A percentile compares a stretch with the other conserved stretches of the same genome.
Conservation (phyloP, 2,113 vertebrate genomes). For the Struthidea cinerea region DNA sequence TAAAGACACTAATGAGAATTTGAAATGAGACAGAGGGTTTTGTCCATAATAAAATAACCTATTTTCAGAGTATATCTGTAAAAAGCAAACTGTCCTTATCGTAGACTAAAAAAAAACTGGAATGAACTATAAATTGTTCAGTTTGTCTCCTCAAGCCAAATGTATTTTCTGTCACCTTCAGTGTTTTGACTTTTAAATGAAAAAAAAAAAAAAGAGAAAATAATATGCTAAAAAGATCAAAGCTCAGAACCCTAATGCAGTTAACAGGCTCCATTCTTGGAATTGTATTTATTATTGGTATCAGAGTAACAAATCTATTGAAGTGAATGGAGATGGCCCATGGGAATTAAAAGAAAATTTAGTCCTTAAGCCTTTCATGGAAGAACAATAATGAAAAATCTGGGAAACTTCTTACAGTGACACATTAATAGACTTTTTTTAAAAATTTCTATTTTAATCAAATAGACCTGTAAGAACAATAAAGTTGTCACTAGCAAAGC, state of each 20-base stretch:
- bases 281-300: neutral
- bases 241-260: neutral
- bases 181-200: neutral
- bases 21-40: neutral
- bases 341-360: neutral
- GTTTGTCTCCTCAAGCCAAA: neutral
- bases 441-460: neutral
- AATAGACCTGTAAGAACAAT: neutral
- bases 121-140: neutral
- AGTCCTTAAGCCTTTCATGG: neutral
- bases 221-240: neutral
- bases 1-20: conserved; percentile 4
- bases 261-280: neutral
- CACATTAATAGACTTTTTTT: neutral
- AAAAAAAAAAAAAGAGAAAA: neutral
- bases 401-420: neutral
- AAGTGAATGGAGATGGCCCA: neutral
- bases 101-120: neutral
- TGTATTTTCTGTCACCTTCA: neutral
- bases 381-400: neutral
- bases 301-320: neutral
- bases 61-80: neutral
- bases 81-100: neutral
- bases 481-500: neutral
- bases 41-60: neutral